phyloP scores from a whole-genome alignment of 1,140 invertebrate genomes.

The Bombus ignitus region DNA sequence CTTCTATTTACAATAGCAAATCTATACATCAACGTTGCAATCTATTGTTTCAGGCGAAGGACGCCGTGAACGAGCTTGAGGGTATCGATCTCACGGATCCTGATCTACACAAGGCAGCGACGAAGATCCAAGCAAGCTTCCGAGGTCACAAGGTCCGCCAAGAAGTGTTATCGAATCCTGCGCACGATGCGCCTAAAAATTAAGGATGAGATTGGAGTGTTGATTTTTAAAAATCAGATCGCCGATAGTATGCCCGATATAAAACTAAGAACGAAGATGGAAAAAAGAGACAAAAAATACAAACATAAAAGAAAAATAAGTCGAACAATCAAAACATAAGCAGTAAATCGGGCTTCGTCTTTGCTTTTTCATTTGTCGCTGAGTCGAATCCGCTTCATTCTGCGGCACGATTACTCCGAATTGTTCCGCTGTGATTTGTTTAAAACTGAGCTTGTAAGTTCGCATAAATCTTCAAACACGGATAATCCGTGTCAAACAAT shows the following conservation, averaged over 20 bases:
- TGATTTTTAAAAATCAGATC: slow-evolving; percentile 38
- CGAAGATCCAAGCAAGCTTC: slow-evolving; percentile 97
- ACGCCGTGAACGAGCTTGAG: slow-evolving; percentile 88
- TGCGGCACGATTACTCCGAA: background rate
- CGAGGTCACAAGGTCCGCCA: slow-evolving; percentile 94
- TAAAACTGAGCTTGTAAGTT: background rate
- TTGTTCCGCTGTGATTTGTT: background rate
- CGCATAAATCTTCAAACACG: background rate
- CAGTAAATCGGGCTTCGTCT: slow-evolving; percentile 24
- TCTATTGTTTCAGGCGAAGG: slow-evolving; percentile 75
- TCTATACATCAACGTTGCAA: slow-evolving; percentile 8
- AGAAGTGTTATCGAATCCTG: slow-evolving; percentile 81
- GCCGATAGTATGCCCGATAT: slow-evolving; percentile 31
- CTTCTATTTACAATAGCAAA: background rate
- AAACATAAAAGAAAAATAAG: background rate
- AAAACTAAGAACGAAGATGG: background rate
- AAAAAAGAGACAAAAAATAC: background rate
- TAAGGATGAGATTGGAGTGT: slow-evolving; percentile 57
- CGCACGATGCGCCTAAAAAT: slow-evolving; percentile 72
- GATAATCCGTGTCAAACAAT: background rate
- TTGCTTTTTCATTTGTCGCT: slow-evolving; percentile 28
- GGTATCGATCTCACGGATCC: slow-evolving; percentile 92
- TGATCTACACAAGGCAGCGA: slow-evolving; percentile 94
- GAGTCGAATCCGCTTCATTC: slow-evolving; percentile 30
- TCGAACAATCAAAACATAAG: slow-evolving; percentile 11